Conservation (phyloP, 2,888 invertebrate genomes). For the Chaitophorus viminalis region DNA sequence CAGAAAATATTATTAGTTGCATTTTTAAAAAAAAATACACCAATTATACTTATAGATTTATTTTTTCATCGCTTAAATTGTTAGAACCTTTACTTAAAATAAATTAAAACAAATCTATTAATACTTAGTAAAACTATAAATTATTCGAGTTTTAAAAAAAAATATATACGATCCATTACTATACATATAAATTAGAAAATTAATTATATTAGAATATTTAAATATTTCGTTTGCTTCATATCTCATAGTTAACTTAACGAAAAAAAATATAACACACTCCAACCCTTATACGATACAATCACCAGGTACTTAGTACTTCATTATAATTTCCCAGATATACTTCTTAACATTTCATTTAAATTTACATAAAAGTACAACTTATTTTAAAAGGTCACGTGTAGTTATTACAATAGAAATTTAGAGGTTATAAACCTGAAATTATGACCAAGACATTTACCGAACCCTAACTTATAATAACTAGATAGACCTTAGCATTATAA, state of each 20-base stretch:
- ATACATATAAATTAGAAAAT: too few relatives aligned
- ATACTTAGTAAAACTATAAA: too few relatives aligned
- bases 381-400: constrained; percentile 39
- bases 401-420: constrained; percentile 4
- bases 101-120: too few relatives aligned
- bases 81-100: too few relatives aligned
- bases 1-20: too few relatives aligned
- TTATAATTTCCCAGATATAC: not conserved
- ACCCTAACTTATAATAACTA: not conserved
- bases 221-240: too few relatives aligned
- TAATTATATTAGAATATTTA: too few relatives aligned
- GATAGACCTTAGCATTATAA: not conserved
- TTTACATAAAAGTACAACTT: constrained; percentile 15
- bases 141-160: too few relatives aligned
- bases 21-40: too few relatives aligned
- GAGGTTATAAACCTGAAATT: constrained; percentile 22
- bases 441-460: constrained; percentile 15
- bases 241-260: not conserved
- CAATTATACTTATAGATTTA: too few relatives aligned
- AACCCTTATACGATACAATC: not conserved
- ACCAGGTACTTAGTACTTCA: not conserved
- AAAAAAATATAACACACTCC: not conserved
- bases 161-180: too few relatives aligned
- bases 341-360: constrained; percentile 27
- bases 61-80: too few relatives aligned